These are phyloP conservation scores for Elysia chlorotica DNA, from an alignment of 1,140 invertebrate genomes.

Conservation along the genomic window DNA sequence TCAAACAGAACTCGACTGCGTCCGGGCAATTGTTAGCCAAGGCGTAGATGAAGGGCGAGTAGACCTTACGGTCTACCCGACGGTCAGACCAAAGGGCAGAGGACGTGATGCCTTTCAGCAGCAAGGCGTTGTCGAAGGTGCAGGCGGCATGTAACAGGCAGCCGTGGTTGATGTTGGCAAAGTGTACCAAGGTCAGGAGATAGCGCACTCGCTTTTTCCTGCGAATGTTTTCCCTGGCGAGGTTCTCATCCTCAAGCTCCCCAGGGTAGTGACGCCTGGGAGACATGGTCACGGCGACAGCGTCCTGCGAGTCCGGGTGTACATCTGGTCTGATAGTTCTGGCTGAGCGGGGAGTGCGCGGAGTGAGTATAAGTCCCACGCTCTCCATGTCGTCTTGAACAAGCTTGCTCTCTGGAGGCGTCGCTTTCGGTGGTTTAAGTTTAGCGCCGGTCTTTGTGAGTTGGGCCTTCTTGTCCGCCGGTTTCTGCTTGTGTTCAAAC, in stretches of 20 bases:
- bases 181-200: slow-evolving; percentile 4
- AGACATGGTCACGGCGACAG: neutral
- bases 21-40: slow-evolving; percentile 7
- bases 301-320: neutral
- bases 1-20: neutral
- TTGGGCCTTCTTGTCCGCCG: too few relatives aligned
- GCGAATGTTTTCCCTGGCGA: neutral
- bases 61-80: neutral
- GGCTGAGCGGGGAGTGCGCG: neutral
- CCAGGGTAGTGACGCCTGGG: neutral
- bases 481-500: too few relatives aligned
- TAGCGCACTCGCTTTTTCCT: slow-evolving; percentile 8
- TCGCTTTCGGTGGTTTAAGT: too few relatives aligned
- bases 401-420: too few relatives aligned
- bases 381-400: slow-evolving; percentile 5
- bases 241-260: neutral
- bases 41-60: slow-evolving; percentile 13
- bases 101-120: neutral
- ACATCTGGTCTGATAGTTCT: neutral
- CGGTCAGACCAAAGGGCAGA: neutral
- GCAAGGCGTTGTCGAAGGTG: neutral
- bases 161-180: neutral
- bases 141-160: slow-evolving; percentile 1
- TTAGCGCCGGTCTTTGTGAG: too few relatives aligned
- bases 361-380: neutral